Base-by-base conservation (phyloP, 1,140 invertebrate genomes). In the Microplitis demolitor region DNA sequence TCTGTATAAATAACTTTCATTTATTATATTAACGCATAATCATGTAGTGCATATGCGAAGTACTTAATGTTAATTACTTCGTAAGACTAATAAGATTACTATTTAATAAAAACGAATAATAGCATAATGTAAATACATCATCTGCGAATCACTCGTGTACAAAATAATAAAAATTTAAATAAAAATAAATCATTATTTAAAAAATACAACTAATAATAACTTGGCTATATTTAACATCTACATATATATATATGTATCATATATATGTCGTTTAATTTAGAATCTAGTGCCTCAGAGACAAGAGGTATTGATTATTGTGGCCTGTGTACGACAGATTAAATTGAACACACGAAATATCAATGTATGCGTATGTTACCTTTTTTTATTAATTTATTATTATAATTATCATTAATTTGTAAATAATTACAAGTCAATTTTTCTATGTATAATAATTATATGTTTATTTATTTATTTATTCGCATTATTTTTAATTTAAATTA, bases 301-400 rank as follows among this genome's bases (percentile, higher is more conserved):
- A 54, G 56, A 58, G 56, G 14, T 58, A 58, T 58, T 58, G 56
- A 58, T 58, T 58, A 58, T 58, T 58, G 24, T 58, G 14, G 24
- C 13, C n/a, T 24, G 14, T 58, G 56, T 58, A 24, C 16, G 51
- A n/a, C 2, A 14, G 3, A 5, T 16, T 58, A 24, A 24, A 24
- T 58, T 14, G 56, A 24, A 24, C 24, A 14, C 53, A 54, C 53
- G 53, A 39, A 39, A 16, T 14, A 54, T 54, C 51, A 54, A 54
- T 54, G 51, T 54, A 54, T 54, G 51, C 13, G 51, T 54, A n/a
- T n/a, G 14, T 16, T 39, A 8, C 11, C 39, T 39, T 39, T 39
- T 39, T 39, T 39, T 39, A 39, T 39, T 39, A 2, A 39, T 39
- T 24, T 1, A 24, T 24, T 24, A 24, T 24, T 24, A 24, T 24